Evolutionary conservation across 2,113 vertebrate species (phyloP).

Genomic region (Hystrix brachyura): DNA sequence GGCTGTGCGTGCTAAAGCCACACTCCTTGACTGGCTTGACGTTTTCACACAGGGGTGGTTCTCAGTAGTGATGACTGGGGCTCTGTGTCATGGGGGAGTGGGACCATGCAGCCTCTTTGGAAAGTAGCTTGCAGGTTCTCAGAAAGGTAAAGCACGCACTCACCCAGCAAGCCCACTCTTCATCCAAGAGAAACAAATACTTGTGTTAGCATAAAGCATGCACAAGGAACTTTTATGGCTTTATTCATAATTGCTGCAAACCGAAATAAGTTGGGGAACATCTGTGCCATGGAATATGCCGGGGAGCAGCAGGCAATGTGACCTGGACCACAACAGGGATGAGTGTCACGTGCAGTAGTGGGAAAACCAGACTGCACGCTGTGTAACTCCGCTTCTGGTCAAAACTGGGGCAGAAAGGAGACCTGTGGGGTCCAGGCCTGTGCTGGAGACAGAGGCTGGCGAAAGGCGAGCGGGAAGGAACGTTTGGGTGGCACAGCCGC

Average conservation of each 20-base stretch:
- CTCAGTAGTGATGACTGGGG: not conserved
- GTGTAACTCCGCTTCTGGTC: not conserved
- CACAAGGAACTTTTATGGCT: not conserved
- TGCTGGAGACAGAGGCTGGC: too few relatives aligned
- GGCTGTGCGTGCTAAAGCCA: not conserved
- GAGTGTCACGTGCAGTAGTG: not conserved
- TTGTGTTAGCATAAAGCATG: not conserved
- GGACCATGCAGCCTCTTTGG: not conserved
- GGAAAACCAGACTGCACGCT: not conserved
- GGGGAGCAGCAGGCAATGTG: not conserved
- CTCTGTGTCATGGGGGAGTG: not conserved
- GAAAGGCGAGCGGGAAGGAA: not conserved
- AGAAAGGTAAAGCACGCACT: not conserved
- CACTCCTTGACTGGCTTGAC: not conserved
- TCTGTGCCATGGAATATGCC: too few relatives aligned
- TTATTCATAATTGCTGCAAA: not conserved
- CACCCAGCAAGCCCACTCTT: not conserved
- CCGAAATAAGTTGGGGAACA: not conserved
- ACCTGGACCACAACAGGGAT: accelerated
- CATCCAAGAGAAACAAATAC: not conserved
- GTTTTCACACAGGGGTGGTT: not conserved
- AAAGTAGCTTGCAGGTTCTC: not conserved
- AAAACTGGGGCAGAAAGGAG: not conserved
- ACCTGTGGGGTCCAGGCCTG: not conserved
- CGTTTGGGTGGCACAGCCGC: too few relatives aligned